A percentile compares a stretch with the other conserved stretches of the same genome.
Conservation (phyloP, 2,888 invertebrate species). For the Megalurothrips usitatus region DNA sequence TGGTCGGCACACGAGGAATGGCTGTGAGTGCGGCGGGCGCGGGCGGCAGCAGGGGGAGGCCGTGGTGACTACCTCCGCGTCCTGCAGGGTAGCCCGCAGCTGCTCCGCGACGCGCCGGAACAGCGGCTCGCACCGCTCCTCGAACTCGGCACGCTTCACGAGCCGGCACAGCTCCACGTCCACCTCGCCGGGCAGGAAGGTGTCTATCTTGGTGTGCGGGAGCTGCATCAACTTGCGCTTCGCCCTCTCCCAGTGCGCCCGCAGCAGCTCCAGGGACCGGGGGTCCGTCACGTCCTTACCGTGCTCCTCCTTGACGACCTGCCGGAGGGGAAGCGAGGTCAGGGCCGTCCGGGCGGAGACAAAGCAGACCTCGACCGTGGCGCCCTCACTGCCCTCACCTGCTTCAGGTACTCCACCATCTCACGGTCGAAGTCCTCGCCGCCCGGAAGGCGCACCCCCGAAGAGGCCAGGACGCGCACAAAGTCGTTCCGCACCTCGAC, state of each 20-base stretch:
- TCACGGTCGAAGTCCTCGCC: neutral
- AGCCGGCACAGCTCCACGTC: neutral
- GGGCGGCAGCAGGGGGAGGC: too few relatives aligned
- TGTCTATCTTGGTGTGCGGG: neutral
- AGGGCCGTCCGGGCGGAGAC: neutral
- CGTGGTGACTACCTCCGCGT: neutral
- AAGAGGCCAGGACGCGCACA: neutral
- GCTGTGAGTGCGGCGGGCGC: too few relatives aligned
- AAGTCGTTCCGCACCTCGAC: neutral
- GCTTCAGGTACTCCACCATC: neutral
- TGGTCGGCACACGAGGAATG: too few relatives aligned
- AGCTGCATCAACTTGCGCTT: neutral
- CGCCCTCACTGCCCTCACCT: too few relatives aligned
- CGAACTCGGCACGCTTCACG: neutral
- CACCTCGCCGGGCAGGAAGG: neutral
- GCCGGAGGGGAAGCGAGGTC: neutral
- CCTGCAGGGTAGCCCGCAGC: neutral
- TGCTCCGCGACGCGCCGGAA: neutral
- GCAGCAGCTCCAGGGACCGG: neutral
- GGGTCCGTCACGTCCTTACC: neutral
- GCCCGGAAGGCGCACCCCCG: neutral
- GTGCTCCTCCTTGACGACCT: neutral
- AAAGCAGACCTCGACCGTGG: neutral
- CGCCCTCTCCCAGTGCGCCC: neutral
- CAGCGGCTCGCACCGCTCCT: neutral